phyloP scores from a whole-genome alignment of 2,888 invertebrate species.

The Chaitophorus viminalis region DNA sequence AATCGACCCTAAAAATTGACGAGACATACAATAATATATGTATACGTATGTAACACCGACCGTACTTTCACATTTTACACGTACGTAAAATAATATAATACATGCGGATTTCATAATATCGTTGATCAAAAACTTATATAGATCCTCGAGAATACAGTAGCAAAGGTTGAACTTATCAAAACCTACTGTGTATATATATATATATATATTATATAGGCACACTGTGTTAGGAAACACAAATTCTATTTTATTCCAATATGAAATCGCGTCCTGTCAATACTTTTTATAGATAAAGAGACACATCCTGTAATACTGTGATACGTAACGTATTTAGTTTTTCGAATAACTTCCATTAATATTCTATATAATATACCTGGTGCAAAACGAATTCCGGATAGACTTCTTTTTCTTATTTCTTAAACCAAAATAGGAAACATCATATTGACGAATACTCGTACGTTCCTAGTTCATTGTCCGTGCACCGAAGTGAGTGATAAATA shows the following conservation, averaged over 20 bases:
- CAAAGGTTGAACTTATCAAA: slow-evolving; percentile 5
- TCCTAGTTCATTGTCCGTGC: neutral
- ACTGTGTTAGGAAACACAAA: neutral
- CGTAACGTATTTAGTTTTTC: neutral
- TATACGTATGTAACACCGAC: no score
- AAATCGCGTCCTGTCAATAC: neutral
- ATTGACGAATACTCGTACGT: neutral
- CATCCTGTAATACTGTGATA: neutral
- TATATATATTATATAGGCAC: neutral
- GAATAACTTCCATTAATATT: neutral
- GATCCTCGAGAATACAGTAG: neutral
- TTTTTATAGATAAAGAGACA: neutral
- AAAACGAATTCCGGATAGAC: neutral
- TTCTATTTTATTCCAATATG: neutral
- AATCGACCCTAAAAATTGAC: slow-evolving; percentile 20
- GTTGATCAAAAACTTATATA: neutral
- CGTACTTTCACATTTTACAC: slow-evolving; percentile 32
- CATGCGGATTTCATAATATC: neutral
- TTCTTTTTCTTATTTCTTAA: neutral
- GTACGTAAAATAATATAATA: neutral
- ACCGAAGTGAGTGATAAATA: neutral
- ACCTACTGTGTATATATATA: neutral
- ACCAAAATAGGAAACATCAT: neutral
- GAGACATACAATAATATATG: neutral
- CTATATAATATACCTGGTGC: neutral